These are phyloP conservation scores for Menidia beryllina DNA, from an alignment of 2,113 vertebrate species.

Conservation along the genomic window DNA sequence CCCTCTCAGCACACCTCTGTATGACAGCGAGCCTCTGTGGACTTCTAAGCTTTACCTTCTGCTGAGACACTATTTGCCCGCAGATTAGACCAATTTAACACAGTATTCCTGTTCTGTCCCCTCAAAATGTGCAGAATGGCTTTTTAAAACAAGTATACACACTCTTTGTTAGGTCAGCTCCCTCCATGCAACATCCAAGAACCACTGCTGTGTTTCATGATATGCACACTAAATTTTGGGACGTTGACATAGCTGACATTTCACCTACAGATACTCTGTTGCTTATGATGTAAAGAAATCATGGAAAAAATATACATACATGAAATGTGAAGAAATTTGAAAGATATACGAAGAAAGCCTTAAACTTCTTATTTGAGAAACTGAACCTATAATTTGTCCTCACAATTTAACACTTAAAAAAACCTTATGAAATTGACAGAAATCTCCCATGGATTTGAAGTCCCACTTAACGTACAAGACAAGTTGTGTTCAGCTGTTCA, in stretches of 20 bases:
- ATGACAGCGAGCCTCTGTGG: constrained; percentile 70
- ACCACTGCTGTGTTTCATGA: background rate
- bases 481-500: background rate
- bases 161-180: background rate
- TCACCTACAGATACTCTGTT: no score
- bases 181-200: background rate
- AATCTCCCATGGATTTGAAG: background rate
- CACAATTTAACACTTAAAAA: background rate
- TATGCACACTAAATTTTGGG: background rate
- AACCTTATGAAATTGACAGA: constrained; percentile 18
- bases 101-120: constrained; percentile 20
- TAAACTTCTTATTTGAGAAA: no score
- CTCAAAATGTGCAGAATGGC: constrained; percentile 27
- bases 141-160: constrained; percentile 17
- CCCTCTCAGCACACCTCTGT: constrained; percentile 49
- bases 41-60: constrained; percentile 62
- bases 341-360: no score
- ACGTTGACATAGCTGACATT: background rate
- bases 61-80: constrained; percentile 40
- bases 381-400: constrained; percentile 44
- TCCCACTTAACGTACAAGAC: constrained; percentile 13
- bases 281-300: no score
- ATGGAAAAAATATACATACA: no score
- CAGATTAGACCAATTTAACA: constrained; percentile 60
- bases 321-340: no score